Base-by-base conservation (phyloP, 2,113 vertebrate genomes). In the Delphinus delphis region DNA sequence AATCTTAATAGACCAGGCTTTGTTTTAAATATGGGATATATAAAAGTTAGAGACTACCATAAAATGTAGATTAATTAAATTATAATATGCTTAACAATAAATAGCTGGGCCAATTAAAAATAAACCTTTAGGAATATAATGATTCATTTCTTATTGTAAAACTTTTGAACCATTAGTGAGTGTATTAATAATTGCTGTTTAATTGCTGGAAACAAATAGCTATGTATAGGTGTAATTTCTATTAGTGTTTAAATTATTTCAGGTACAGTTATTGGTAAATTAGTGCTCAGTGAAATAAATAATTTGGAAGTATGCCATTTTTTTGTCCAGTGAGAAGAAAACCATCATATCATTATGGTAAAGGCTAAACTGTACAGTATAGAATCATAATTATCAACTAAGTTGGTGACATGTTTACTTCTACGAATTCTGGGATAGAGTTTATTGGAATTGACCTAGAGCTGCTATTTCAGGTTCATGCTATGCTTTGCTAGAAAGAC, bases 1-100 rank as follows among this genome's bases (percentile, higher is more conserved):
- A 25, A 82, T 93, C 33, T n/a, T 96, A 79, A 84, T 68, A 86
- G 81, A 36, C 47, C 7, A 95, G 68, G 0, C 14, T 91, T 93
- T 86, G 18, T 92, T 90, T 91, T 93, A 94, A 96, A 88, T 93
- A 50, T 90, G 25, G 13, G 4, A 67, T 73, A 83, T 77, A 15
- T 65, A 80, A 91, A 83, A 95, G 23, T 53, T 80, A 93, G 38
- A 71, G 10, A 74, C 88, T 21, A 84, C 5, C 4, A 63, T 88
- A 88, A 94, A 94, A 88, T 88, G 28, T 68, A 79, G 44, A 58
- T 88, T 63, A 93, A 86, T 88, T 84, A 88, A 90, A 80, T 88
- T n/a, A 55, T 53, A 79, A 26, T 74, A 81, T 55, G 6, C 44
- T 91, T 92, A 53, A 11, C 31, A 79, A 20, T 58, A 86, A 88